Conservation (phyloP, 2,888 invertebrate species). For the Philhelius pedissequus region DNA sequence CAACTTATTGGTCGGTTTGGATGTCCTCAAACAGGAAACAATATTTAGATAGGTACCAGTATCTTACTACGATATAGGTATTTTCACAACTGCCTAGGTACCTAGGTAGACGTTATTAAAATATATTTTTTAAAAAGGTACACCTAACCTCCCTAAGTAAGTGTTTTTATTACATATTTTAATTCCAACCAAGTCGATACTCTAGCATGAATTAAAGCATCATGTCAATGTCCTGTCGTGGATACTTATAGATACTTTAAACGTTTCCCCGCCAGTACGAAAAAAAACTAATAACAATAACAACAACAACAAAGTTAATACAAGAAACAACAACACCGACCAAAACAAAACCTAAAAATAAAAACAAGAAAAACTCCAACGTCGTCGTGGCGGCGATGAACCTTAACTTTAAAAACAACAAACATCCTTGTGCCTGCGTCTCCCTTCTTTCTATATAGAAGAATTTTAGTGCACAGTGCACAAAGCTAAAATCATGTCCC, state of each 20-base stretch:
- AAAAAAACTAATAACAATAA: no score
- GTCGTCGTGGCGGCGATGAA: conserved; percentile 44
- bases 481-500: conserved; percentile 31
- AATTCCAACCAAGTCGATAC: background rate
- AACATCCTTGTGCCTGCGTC: conserved; percentile 59
- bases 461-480: conserved; percentile 23
- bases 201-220: background rate
- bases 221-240: background rate
- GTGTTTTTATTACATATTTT: background rate
- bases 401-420: conserved; percentile 55
- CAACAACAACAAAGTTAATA: conserved; percentile 14
- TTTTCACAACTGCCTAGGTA: no score
- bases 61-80: no score
- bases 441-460: conserved; percentile 2
- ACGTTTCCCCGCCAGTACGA: background rate
- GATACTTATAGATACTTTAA: background rate
- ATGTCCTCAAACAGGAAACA: no score
- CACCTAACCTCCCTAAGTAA: no score
- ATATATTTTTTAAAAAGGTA: no score
- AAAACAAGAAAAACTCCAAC: conserved; percentile 30
- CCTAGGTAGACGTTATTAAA: no score
- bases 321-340: conserved; percentile 29
- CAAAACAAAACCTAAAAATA: conserved; percentile 41
- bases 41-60: no score
- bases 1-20: no score